Evolutionary conservation across 2,888 invertebrate genomes (phyloP).

Genomic region (Nipponacmea schrenckii): DNA sequence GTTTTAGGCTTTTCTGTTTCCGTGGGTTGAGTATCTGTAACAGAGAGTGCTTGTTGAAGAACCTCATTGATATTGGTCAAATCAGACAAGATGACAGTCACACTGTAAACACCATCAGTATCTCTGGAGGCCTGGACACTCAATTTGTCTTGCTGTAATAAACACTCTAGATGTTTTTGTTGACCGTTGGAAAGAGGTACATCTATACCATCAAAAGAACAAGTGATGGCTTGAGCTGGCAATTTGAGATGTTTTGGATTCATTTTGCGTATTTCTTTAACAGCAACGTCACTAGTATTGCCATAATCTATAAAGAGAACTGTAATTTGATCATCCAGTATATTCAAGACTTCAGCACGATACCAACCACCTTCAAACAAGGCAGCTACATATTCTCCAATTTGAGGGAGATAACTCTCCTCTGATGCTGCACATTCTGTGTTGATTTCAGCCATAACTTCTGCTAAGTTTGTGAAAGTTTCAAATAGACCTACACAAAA

Average conservation of each 20-base stretch:
- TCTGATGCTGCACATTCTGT: background rate
- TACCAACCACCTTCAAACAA: slow-evolving; percentile 46
- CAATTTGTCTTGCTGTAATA: slow-evolving; percentile 29
- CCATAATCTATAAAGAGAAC: slow-evolving; percentile 58
- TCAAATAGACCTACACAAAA: background rate
- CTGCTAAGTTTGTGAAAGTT: background rate
- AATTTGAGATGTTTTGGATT: slow-evolving; percentile 27
- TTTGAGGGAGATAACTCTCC: slow-evolving; percentile 25
- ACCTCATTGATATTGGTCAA: slow-evolving; percentile 13
- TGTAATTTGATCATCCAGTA: slow-evolving; percentile 22
- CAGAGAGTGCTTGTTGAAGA: background rate
- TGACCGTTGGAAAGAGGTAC: slow-evolving; percentile 22
- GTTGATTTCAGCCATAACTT: background rate
- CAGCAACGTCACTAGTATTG: slow-evolving; percentile 42
- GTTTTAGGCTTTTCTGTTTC: background rate
- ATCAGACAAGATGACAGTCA: slow-evolving; percentile 18
- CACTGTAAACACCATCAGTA: slow-evolving; percentile 17
- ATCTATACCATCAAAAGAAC: slow-evolving; percentile 36
- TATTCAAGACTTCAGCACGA: slow-evolving; percentile 43
- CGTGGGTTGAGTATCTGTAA: background rate
- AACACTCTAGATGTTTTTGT: slow-evolving; percentile 23
- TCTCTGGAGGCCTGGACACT: slow-evolving; percentile 24
- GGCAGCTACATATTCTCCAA: slow-evolving; percentile 50
- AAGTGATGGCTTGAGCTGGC: slow-evolving; percentile 47
- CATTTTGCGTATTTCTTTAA: slow-evolving; percentile 37